A percentile compares a stretch with the other conserved stretches of the same genome.
Evolutionary conservation across 2,888 invertebrate species (phyloP).

Genomic region (Macroteleia sp.): DNA sequence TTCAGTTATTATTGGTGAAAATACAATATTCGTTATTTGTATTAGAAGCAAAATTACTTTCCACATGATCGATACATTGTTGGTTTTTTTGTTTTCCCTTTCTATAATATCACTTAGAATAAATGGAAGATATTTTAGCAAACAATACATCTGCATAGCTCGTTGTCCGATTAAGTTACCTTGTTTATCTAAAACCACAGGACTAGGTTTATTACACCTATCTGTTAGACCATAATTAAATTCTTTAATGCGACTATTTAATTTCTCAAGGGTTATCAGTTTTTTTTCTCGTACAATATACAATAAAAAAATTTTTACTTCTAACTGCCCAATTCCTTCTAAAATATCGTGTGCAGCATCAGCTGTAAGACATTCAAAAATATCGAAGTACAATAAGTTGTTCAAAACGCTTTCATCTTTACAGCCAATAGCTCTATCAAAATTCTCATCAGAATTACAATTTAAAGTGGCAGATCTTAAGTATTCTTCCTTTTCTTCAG

Average conservation of each 20-base stretch:
- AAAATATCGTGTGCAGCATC: slow-evolving; percentile 50
- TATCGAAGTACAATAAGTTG: slow-evolving; percentile 43
- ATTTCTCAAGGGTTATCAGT: slow-evolving; percentile 4
- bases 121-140: slow-evolving; percentile 39
- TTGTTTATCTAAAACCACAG: slow-evolving; percentile 50
- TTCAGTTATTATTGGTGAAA: slow-evolving; percentile 15
- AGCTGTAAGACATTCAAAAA: slow-evolving; percentile 32
- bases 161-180: slow-evolving; percentile 59
- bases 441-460: too few species aligned
- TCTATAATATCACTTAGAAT: slow-evolving; percentile 27
- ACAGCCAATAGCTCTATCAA: too few species aligned
- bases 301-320: slow-evolving; percentile 35
- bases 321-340: slow-evolving; percentile 34
- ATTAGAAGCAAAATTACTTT: slow-evolving; percentile 39
- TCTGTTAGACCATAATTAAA: slow-evolving; percentile 52
- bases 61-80: slow-evolving; percentile 10
- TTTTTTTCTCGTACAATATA: slow-evolving; percentile 15
- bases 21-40: slow-evolving; percentile 39
- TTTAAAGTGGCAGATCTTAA: not conserved
- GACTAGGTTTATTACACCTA: slow-evolving; percentile 55
- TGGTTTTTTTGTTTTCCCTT: slow-evolving; percentile 2
- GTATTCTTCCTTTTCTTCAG: not conserved
- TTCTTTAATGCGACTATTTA: slow-evolving; percentile 3
- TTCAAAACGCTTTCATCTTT: slow-evolving; percentile 17
- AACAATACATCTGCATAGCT: slow-evolving; percentile 54